Evolutionary conservation across 92 coral and sea anemone species (phyloP), one percentile per base, ranked within the genome.

Genomic region (Heliopora coerulea): DNA sequence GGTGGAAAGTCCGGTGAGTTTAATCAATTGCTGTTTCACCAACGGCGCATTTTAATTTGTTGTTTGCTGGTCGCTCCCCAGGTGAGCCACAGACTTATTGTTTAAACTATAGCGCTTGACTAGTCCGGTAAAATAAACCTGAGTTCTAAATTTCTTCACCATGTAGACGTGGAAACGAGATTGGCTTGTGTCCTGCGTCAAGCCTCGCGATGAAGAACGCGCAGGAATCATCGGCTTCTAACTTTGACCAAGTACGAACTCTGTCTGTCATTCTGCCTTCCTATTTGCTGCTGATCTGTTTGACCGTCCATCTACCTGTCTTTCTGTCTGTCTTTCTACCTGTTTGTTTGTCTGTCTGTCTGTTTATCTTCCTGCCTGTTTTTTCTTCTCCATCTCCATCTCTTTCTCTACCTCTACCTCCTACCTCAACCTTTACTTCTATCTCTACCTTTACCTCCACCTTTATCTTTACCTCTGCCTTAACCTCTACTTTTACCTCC

Each of bases 1-100:
- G 97, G 97, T 92, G 97, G 97, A 90, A 83, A 84, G 89, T 92
- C 54, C 87, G 96, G 97, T 92, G 41, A 49, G 32, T 20, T 30
- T 17, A 23, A 5, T 30, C 3, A 18, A 54, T 54, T 24, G 28
- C 28, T 27, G 26, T 17, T 58, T 58, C 63, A 14, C 3, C 21
- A 57, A 64, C 39, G n/a, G 37, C 17, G 26, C 23, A 25, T 35
- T 20, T 52, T 50, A 31, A 19, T 5, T 8, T 18, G 29, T 13
- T 39, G n/a, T n/a, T n/a, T n/a, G n/a, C n/a, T n/a, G n/a, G n/a
- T n/a, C n/a, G n/a, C n/a, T n/a, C n/a, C n/a, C n/a, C n/a, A n/a
- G n/a, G n/a, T n/a, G n/a, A n/a, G n/a, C n/a, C n/a, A n/a, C n/a
- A n/a, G n/a, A n/a, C n/a, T n/a, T n/a, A n/a, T n/a, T n/a, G n/a